Percentiles rank a stretch among this genome's conserved stretches.
Evolutionary conservation across 1,140 invertebrate species (phyloP).

Genomic region (Trichogramma pretiosum): DNA sequence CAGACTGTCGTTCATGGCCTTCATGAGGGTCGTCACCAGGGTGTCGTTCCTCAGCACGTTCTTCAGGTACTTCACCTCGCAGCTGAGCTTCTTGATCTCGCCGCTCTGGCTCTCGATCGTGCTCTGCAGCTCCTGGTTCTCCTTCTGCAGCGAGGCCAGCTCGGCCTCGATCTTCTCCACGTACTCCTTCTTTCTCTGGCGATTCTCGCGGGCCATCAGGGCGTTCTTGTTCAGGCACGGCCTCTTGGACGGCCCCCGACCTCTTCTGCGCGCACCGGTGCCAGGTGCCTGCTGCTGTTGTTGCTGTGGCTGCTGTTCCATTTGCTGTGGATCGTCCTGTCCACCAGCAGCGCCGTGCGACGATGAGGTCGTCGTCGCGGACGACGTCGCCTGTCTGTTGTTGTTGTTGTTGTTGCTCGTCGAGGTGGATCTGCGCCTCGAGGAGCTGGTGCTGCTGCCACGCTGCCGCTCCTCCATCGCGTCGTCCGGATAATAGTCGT

Average conservation of each 20-base stretch:
- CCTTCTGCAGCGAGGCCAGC: conserved; percentile 34
- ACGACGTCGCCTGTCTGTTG: too few species aligned
- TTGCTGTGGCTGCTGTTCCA: too few species aligned
- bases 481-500: too few species aligned
- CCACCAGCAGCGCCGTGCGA: too few species aligned
- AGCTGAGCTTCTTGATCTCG: conserved; percentile 40
- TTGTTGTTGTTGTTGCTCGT: too few species aligned
- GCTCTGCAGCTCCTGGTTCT: conserved; percentile 43
- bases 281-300: conserved; percentile 15
- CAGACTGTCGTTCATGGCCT: conserved; percentile 36
- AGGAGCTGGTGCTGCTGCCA: too few species aligned
- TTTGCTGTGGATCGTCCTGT: not conserved
- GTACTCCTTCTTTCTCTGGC: conserved; percentile 50
- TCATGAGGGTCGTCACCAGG: conserved; percentile 40
- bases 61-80: conserved; percentile 46
- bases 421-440: too few species aligned
- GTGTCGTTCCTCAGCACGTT: conserved; percentile 47
- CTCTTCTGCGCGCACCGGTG: conserved; percentile 17
- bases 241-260: conserved; percentile 33
- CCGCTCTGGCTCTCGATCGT: conserved; percentile 42
- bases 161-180: conserved; percentile 48
- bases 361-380: too few species aligned
- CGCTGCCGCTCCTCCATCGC: too few species aligned
- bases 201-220: conserved; percentile 50
- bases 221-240: conserved; percentile 45